Percentiles rank a stretch among this genome's conserved stretches.
Conservation (phyloP, 30 jellyfish, hydroid and myxozoan genomes). For the Chironex yamaguchii region DNA sequence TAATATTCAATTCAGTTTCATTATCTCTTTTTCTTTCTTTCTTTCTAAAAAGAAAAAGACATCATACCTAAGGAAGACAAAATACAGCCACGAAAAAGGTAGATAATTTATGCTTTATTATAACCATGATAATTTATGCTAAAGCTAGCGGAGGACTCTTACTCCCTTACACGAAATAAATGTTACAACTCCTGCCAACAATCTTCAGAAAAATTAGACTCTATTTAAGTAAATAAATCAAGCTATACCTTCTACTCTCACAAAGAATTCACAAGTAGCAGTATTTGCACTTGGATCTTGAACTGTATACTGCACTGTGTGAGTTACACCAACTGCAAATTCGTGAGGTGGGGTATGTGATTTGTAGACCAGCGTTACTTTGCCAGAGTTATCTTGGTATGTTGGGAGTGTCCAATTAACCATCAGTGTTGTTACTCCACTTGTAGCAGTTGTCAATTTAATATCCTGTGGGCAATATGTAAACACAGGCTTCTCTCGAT, state of each 20-base stretch:
- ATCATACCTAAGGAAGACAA: no score
- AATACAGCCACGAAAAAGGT: no score
- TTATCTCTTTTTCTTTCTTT: no score
- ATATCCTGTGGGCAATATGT: constrained; percentile 91
- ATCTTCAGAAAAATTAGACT: no score
- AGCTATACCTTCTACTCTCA: constrained; percentile 87
- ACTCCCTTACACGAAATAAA: no score
- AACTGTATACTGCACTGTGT: constrained; percentile 66
- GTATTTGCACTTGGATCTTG: constrained; percentile 71
- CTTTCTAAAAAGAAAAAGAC: no score
- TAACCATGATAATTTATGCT: no score
- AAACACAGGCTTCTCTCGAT: constrained; percentile 83
- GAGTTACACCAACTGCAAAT: constrained; percentile 73
- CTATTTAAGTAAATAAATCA: no score
- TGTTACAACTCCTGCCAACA: background rate
- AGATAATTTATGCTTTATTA: no score
- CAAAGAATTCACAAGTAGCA: constrained; percentile 76
- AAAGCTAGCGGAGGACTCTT: no score
- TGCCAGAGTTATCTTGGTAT: constrained; percentile 92
- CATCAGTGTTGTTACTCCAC: constrained; percentile 52
- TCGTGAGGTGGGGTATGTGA: constrained; percentile 67
- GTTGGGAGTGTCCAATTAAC: constrained; percentile 88
- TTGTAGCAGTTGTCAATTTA: constrained; percentile 46
- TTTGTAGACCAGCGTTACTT: constrained; percentile 36
- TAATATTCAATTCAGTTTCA: no score